Conservation (phyloP, 2,113 vertebrate species). For the Phalacrocorax carbo region DNA sequence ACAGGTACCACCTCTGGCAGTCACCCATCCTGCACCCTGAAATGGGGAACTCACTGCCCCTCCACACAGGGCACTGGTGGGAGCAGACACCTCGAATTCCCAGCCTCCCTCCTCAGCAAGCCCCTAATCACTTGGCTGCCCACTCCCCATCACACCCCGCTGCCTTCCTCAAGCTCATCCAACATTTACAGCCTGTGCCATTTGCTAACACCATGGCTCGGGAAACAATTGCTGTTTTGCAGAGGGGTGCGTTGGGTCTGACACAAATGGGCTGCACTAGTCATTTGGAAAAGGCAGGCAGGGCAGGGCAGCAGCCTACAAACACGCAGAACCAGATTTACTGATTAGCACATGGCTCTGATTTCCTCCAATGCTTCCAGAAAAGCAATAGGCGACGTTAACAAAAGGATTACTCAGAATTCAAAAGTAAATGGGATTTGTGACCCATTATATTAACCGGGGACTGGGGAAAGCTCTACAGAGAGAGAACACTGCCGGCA, state of each 20-base stretch:
- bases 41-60: not conserved
- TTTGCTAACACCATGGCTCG: not conserved
- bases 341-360: not conserved
- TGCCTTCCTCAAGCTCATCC: not conserved
- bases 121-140: not conserved
- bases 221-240: not conserved
- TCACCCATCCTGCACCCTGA: not conserved
- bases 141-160: fast-evolving
- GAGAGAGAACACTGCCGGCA: not conserved
- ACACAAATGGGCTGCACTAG: not conserved
- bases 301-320: not conserved
- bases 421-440: conserved; percentile 47
- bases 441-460: conserved; percentile 53
- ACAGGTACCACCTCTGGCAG: not conserved
- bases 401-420: conserved; percentile 32
- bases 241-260: not conserved
- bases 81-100: fast-evolving
- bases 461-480: conserved; percentile 16
- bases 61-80: not conserved
- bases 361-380: not conserved
- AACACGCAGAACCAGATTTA: not conserved
- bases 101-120: not conserved
- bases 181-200: not conserved
- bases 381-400: conserved; percentile 13
- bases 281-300: not conserved